phyloP scores from a whole-genome alignment of 2,888 invertebrate genomes.

The Ectropis crepuscularia region DNA sequence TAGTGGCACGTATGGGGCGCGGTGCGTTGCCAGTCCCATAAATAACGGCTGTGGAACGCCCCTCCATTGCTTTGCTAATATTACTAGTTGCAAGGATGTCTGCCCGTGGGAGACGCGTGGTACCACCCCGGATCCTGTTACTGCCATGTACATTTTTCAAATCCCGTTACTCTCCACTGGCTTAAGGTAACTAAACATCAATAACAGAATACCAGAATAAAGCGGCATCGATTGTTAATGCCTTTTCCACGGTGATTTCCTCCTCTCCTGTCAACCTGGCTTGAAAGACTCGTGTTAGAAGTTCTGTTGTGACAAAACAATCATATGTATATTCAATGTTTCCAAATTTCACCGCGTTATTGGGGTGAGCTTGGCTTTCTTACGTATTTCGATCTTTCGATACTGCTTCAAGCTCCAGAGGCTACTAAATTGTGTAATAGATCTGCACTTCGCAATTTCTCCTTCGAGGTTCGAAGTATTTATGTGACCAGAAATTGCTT shows the following conservation, averaged over 20 bases:
- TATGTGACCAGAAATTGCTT: constrained; percentile 14
- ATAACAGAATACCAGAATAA: too few relatives aligned
- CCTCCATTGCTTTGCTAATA: constrained; percentile 63
- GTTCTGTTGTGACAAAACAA: too few relatives aligned
- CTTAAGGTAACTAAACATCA: too few relatives aligned
- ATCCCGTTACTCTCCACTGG: constrained; percentile 50
- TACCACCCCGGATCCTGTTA: constrained; percentile 39
- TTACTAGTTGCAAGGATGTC: constrained; percentile 48
- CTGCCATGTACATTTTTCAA: constrained; percentile 48
- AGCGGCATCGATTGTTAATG: too few relatives aligned
- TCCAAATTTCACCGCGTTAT: too few relatives aligned
- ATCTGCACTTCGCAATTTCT: not conserved
- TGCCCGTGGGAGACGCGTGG: constrained; percentile 48
- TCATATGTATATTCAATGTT: too few relatives aligned
- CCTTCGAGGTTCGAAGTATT: not conserved
- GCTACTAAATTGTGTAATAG: constrained; percentile 2
- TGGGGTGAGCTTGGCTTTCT: constrained; percentile 8
- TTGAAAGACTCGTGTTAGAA: too few relatives aligned
- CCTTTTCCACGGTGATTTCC: too few relatives aligned
- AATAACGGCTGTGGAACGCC: constrained; percentile 69
- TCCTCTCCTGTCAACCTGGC: too few relatives aligned
- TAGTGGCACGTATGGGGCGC: constrained; percentile 69
- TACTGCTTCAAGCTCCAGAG: constrained; percentile 48
- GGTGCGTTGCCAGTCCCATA: constrained; percentile 66
- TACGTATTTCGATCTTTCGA: constrained; percentile 53